Percentiles rank a stretch among this genome's conserved stretches.
These are phyloP conservation scores for Gouania willdenowi DNA, from an alignment of 2,797 vertebrate species.

Conservation along the genomic window DNA sequence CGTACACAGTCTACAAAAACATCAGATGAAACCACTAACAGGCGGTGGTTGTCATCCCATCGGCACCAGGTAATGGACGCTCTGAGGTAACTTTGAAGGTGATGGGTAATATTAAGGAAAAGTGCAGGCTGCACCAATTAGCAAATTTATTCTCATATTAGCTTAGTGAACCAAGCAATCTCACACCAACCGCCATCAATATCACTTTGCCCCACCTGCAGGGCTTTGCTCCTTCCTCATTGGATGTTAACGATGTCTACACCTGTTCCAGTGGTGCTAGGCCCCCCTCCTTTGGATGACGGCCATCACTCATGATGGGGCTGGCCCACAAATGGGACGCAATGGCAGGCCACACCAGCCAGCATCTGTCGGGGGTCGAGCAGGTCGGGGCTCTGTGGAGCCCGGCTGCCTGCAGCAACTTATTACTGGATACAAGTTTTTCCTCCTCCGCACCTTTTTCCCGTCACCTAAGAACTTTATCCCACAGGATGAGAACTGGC, in stretches of 20 bases:
- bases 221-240: slow-evolving; percentile 49
- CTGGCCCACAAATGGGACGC: slow-evolving; percentile 38
- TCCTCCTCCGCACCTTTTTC: slow-evolving; percentile 16
- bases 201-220: slow-evolving; percentile 63
- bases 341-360: slow-evolving; percentile 56
- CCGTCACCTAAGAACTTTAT: slow-evolving; percentile 47
- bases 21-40: slow-evolving; percentile 45
- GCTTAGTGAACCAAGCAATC: slow-evolving; percentile 63
- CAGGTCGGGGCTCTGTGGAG: slow-evolving; percentile 50
- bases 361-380: slow-evolving; percentile 63
- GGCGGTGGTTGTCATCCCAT: slow-evolving; percentile 54
- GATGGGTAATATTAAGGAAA: slow-evolving; percentile 69
- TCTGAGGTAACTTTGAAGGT: slow-evolving; percentile 26
- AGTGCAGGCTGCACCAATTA: slow-evolving; percentile 56
- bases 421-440: slow-evolving; percentile 64
- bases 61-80: slow-evolving; percentile 51
- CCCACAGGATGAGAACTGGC: slow-evolving; percentile 49
- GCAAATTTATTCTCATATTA: slow-evolving; percentile 74
- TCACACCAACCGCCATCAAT: slow-evolving; percentile 66
- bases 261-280: slow-evolving; percentile 57
- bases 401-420: slow-evolving; percentile 62
- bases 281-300: slow-evolving; percentile 39
- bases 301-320: slow-evolving; percentile 62
- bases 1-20: slow-evolving; percentile 16
- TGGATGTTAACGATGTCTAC: slow-evolving; percentile 67